phyloP scores from a whole-genome alignment of 2,888 invertebrate species.

The Hemaris fuciformis region DNA sequence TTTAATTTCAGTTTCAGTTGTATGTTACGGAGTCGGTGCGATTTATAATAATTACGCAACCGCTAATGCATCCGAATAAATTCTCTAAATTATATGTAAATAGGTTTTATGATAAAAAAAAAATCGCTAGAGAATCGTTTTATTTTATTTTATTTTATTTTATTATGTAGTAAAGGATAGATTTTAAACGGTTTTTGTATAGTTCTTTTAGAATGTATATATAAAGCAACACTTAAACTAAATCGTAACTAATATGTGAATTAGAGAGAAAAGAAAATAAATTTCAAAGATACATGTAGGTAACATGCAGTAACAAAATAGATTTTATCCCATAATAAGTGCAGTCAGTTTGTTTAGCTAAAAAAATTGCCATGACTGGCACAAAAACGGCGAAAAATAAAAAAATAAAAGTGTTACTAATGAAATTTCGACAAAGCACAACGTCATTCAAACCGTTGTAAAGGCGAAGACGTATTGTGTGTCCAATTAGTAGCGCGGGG shows the following conservation, averaged over 20 bases:
- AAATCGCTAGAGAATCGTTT: background rate
- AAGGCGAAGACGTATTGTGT: slow-evolving; percentile 64
- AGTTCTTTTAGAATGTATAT: too few relatives aligned
- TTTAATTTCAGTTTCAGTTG: slow-evolving; percentile 15
- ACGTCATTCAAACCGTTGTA: background rate
- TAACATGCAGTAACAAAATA: too few relatives aligned
- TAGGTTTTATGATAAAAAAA: background rate
- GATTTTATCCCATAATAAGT: too few relatives aligned
- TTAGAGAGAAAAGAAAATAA: too few relatives aligned
- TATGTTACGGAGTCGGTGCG: slow-evolving; percentile 25
- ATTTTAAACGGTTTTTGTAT: too few relatives aligned
- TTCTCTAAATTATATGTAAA: slow-evolving; percentile 24
- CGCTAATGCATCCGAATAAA: slow-evolving; percentile 34
- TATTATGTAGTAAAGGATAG: background rate
- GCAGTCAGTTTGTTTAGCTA: too few relatives aligned
- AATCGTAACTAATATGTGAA: too few relatives aligned
- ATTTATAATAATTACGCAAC: slow-evolving; percentile 37
- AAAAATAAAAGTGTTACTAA: background rate
- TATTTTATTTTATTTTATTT: background rate
- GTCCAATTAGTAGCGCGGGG: slow-evolving; percentile 69
- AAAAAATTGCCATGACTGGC: too few relatives aligned
- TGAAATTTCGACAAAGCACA: background rate
- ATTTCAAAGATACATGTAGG: too few relatives aligned
- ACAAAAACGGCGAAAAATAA: too few relatives aligned
- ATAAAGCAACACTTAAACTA: too few relatives aligned